Evolutionary conservation across 2,113 vertebrate genomes (phyloP), one percentile per base, ranked within the genome.

Genomic region (Clupea harengus): DNA sequence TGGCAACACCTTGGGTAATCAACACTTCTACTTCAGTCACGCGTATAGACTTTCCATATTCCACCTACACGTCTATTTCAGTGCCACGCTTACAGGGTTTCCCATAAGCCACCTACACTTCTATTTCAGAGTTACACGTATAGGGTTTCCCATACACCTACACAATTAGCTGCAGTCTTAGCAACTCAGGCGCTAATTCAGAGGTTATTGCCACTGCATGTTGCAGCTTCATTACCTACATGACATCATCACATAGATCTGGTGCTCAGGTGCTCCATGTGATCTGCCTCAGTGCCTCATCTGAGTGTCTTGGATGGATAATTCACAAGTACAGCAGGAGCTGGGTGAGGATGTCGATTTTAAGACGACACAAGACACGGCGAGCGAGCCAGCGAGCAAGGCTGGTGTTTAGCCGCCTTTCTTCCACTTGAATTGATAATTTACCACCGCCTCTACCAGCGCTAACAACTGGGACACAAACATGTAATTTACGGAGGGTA

Each of bases 261-360:
- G 54, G 54, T 17, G 52, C 52, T 18, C 20, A 60, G 54, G 54
- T 22, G 18, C 54, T 1, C 22, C 20, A 22, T 17, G 54, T 22
- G 54, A 18, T 60, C 18, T 6, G 54, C 2, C 54, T 60, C 18
- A 7, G 54, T 22, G 20, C 18, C 4, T 60, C 6, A 18, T 60
- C 54, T 7, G 67, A 87, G 86, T 81, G 28, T 46, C 39, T 52
- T 28, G 39, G 75, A 80, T 81, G 44, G 49, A 75, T 45, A 88
- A 87, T 87, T 88, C 80, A 89, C 28, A 32, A 10, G 2, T 39
- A 44, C 32, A 84, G 67, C 39, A n/a, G 72, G 84, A 46, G 49
- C 22, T 39, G 50, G 32, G 45, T 11, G 57, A 81, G 45, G 84
- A 60, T 88, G 75, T 47, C 39, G 52, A 87, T 91, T 86, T 83